Evolutionary conservation across 2,797 vertebrate genomes (phyloP).

Genomic region (Falco novaeseelandiae): DNA sequence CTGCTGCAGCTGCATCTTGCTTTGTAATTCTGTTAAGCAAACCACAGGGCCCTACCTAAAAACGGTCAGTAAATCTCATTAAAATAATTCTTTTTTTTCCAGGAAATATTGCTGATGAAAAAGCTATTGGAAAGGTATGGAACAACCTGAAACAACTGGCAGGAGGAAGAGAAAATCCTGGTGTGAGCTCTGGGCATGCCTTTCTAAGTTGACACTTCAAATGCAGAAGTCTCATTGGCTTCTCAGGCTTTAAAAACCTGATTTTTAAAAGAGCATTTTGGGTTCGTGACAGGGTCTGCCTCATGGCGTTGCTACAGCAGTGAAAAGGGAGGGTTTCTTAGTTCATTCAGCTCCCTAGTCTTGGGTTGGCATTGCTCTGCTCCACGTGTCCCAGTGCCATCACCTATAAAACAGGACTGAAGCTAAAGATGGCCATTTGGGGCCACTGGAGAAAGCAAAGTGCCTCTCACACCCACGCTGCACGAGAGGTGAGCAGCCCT

Average conservation of each 20-base stretch:
- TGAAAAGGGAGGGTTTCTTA: not conserved
- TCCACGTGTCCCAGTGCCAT: not conserved
- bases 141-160: not conserved
- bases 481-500: not conserved
- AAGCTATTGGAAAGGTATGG: not conserved
- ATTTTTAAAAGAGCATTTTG: not conserved
- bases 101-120: not conserved
- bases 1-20: not conserved
- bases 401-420: not conserved
- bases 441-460: not conserved
- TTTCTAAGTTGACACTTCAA: not conserved
- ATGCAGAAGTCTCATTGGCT: not conserved
- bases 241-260: not conserved
- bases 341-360: not conserved
- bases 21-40: not conserved
- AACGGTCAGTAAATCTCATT: not conserved
- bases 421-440: fast-evolving
- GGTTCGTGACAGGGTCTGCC: not conserved
- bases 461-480: not conserved
- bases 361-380: not conserved
- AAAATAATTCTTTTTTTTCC: not conserved
- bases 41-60: not conserved
- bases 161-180: not conserved
- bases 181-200: not conserved
- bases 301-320: fast-evolving